Evolutionary conservation across 1,140 invertebrate species (phyloP).

Genomic region (Yoshiicerus persimilis): DNA sequence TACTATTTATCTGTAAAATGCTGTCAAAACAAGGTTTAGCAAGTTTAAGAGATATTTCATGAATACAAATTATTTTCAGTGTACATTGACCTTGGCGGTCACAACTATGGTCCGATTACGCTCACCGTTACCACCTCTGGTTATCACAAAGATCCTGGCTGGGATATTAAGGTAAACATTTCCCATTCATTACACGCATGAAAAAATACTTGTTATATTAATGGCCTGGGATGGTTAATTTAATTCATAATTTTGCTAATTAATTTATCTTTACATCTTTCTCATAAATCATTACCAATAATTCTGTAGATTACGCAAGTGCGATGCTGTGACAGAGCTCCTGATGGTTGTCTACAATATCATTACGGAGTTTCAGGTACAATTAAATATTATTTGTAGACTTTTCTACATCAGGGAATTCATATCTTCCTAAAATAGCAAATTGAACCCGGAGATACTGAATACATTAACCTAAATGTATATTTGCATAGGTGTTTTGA

Average conservation of each 20-base stretch:
- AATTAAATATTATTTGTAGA: not conserved
- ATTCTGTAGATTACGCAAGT: conserved; percentile 50
- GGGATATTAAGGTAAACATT: conserved; percentile 51
- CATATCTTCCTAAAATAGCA: not conserved
- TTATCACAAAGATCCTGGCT: conserved; percentile 52
- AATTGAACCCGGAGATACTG: no score
- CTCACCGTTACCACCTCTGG: conserved; percentile 52
- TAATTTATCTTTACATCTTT: no score
- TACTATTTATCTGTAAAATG: not conserved
- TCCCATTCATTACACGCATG: not conserved
- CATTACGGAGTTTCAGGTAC: conserved; percentile 50
- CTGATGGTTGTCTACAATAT: conserved; percentile 53
- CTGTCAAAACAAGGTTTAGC: not conserved
- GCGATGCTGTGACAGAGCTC: conserved; percentile 50
- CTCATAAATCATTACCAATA: no score
- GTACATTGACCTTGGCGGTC: conserved; percentile 53
- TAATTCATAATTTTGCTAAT: no score
- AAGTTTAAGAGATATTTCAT: not conserved
- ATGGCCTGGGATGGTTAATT: no score
- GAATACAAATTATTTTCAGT: conserved; percentile 46
- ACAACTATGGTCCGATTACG: conserved; percentile 50
- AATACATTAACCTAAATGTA: no score
- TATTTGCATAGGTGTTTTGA: conserved; percentile 49
- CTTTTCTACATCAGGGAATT: not conserved
- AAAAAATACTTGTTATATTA: not conserved